Conservation (phyloP, 2,797 vertebrate genomes). For the Myoxocephalus aenaeus region DNA sequence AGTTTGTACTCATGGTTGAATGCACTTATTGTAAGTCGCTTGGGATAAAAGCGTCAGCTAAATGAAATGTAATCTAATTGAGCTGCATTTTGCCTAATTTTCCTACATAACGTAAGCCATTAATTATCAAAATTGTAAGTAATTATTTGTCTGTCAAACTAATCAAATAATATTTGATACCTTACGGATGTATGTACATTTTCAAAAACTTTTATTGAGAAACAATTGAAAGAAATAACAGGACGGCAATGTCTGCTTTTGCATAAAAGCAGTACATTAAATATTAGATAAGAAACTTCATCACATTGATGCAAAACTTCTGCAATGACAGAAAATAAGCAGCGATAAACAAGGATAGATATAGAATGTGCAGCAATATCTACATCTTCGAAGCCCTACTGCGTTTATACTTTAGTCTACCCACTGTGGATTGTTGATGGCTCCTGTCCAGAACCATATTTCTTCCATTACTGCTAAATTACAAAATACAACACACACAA, state of each 20-base stretch:
- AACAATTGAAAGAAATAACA: neutral
- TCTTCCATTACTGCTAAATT: conserved; percentile 21
- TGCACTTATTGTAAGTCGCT: too few relatives aligned
- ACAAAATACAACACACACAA: conserved; percentile 17
- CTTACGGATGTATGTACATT: neutral
- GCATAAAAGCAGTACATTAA: conserved; percentile 5
- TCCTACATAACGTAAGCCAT: neutral
- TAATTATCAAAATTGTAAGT: neutral
- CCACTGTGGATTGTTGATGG: conserved; percentile 20
- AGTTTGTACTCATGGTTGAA: too few relatives aligned
- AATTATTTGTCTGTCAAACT: neutral
- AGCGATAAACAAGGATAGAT: neutral
- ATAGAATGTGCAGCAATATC: neutral
- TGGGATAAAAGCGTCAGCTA: too few relatives aligned
- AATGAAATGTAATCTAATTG: neutral
- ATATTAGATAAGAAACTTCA: conserved; percentile 1
- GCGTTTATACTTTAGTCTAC: conserved; percentile 9
- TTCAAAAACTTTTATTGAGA: neutral
- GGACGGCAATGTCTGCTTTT: conserved; percentile 11
- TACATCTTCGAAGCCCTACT: neutral
- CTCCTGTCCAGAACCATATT: conserved; percentile 27
- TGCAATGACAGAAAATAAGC: neutral
- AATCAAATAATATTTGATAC: neutral
- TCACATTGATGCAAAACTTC: neutral
- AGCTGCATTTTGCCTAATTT: neutral